Conservation (phyloP, 2,113 vertebrate species). For the Lagopus leucura region DNA sequence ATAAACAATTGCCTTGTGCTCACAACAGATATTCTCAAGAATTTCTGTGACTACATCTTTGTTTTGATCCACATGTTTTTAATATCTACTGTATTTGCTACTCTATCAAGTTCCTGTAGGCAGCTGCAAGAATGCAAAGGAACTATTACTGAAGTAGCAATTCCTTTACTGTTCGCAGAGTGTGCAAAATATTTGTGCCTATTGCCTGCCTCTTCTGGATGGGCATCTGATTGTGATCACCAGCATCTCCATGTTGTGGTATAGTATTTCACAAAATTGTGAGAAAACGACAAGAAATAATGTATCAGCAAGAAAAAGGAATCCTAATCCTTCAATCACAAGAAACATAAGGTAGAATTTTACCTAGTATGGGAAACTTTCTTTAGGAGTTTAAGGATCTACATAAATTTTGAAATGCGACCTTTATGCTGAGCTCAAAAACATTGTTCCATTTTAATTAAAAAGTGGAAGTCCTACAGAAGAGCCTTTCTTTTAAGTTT, state of each 20-base stretch:
- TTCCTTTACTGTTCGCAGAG: not conserved
- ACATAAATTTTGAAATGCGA: not conserved
- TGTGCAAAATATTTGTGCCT: not conserved
- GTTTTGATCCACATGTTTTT: not conserved
- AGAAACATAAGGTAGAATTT: not conserved
- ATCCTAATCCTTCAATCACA: not conserved
- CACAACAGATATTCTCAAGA: not conserved
- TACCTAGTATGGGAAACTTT: accelerated
- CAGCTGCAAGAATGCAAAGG: accelerated
- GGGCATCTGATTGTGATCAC: accelerated
- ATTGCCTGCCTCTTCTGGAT: not conserved
- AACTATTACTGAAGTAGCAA: not conserved
- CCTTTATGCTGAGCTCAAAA: not conserved
- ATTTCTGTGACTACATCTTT: not conserved
- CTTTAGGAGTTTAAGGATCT: not conserved
- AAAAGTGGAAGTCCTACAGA: not conserved
- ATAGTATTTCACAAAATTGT: not conserved
- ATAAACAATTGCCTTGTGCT: not conserved
- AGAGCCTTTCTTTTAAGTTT: not conserved
- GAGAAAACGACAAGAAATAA: not conserved
- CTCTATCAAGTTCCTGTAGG: not conserved
- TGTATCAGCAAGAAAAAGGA: not conserved
- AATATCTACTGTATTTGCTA: not conserved
- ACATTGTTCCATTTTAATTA: not conserved
- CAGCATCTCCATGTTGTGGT: not conserved